These are phyloP conservation scores for Irena cyanogastra DNA, from an alignment of 2,113 vertebrate genomes.

Conservation along the genomic window DNA sequence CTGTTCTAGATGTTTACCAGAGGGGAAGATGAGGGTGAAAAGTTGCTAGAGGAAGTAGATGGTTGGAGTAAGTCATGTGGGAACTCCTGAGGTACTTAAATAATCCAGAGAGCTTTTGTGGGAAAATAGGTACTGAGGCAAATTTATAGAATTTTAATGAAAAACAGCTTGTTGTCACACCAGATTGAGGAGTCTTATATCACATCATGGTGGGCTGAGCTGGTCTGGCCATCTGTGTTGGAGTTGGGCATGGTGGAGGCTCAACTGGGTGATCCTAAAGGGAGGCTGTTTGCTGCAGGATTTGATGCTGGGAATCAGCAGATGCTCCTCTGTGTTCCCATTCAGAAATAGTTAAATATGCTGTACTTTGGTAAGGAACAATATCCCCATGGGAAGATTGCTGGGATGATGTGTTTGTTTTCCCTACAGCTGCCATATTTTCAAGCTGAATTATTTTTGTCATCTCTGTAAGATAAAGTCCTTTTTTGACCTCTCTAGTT, in stretches of 20 bases:
- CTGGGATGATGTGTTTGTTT: background rate
- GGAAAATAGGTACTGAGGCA: background rate
- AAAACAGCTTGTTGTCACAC: background rate
- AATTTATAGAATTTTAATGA: background rate
- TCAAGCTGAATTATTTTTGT: background rate
- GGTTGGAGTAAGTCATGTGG: background rate
- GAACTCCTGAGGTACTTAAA: background rate
- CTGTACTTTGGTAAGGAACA: background rate
- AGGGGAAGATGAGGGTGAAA: background rate
- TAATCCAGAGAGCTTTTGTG: background rate
- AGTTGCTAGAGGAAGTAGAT: background rate
- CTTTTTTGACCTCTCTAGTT: background rate
- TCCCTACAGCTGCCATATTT: background rate
- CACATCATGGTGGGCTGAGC: background rate
- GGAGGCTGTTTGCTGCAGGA: background rate
- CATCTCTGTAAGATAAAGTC: background rate
- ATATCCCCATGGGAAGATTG: background rate
- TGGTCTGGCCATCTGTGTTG: background rate
- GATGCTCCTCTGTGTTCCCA: background rate
- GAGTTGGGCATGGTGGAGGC: background rate
- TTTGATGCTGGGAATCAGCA: background rate
- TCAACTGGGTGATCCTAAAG: background rate
- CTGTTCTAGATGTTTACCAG: background rate
- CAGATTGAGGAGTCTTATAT: background rate
- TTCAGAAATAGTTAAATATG: background rate